Conservation (phyloP, 2,797 vertebrate species). For the Carapus acus region DNA sequence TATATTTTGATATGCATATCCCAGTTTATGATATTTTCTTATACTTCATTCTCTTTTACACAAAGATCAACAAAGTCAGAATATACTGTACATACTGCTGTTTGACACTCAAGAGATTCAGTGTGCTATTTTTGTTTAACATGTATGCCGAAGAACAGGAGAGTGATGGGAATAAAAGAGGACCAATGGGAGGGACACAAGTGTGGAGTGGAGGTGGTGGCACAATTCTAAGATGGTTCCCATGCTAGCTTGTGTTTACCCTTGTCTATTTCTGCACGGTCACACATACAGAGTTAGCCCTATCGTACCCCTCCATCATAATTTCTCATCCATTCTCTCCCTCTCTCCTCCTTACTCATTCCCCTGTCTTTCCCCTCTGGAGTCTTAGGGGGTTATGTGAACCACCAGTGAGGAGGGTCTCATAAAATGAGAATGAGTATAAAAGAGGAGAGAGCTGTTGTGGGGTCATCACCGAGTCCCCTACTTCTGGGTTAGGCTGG, state of each 20-base stretch:
- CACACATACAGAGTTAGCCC: slow-evolving; percentile 69
- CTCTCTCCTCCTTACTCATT: slow-evolving; percentile 70
- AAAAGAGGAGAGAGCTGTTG: slow-evolving; percentile 59
- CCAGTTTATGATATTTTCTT: no score
- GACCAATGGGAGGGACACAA: no score
- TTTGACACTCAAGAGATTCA: no score
- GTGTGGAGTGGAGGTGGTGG: slow-evolving; percentile 38
- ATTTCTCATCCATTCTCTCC: slow-evolving; percentile 70
- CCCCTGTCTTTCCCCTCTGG: slow-evolving; percentile 67
- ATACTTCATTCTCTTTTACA: no score
- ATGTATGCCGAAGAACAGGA: no score
- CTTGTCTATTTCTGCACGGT: slow-evolving; percentile 83
- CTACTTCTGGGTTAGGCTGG: slow-evolving; percentile 81
- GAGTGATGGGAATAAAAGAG: no score
- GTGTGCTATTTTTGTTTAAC: no score
- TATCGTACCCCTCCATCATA: slow-evolving; percentile 76
- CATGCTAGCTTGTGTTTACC: slow-evolving; percentile 83
- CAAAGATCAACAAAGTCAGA: no score
- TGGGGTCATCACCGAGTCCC: slow-evolving; percentile 63
- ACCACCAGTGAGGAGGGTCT: slow-evolving; percentile 69
- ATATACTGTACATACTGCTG: no score
- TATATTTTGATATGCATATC: no score
- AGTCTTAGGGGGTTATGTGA: slow-evolving; percentile 92
- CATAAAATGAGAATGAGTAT: slow-evolving; percentile 66
- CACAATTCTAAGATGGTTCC: slow-evolving; percentile 73